Evolutionary conservation across 2,888 invertebrate genomes (phyloP).

Genomic region (Dryobotodes eremita): DNA sequence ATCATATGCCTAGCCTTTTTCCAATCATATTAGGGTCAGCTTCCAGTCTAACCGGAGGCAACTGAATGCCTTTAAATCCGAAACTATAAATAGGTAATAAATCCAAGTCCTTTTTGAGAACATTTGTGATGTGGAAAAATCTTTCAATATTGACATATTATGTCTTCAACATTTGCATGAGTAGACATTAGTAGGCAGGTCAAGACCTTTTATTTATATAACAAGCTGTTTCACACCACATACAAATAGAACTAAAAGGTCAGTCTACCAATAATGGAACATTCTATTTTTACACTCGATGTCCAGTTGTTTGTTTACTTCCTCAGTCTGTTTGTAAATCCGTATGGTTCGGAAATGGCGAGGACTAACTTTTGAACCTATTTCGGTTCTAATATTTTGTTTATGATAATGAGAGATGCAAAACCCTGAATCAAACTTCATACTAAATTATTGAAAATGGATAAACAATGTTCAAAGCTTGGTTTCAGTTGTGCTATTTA

Average conservation of each 20-base stretch:
- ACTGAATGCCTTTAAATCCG: too few relatives aligned
- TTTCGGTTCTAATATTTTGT: slow-evolving; percentile 17
- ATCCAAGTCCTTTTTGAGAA: neutral
- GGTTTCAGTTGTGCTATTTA: neutral
- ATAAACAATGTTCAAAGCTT: slow-evolving; percentile 4
- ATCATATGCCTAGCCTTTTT: too few relatives aligned
- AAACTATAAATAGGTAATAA: neutral
- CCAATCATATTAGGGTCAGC: too few relatives aligned
- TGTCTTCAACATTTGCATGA: neutral
- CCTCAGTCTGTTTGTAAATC: slow-evolving; percentile 1
- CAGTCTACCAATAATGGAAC: neutral
- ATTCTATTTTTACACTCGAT: slow-evolving; percentile 31
- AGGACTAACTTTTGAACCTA: slow-evolving; percentile 11
- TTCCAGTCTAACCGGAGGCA: too few relatives aligned
- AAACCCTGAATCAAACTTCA: slow-evolving; percentile 2
- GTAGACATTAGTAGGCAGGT: neutral
- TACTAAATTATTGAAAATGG: slow-evolving; percentile 12
- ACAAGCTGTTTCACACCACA: neutral
- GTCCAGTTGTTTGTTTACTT: slow-evolving; percentile 5
- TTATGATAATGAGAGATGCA: neutral
- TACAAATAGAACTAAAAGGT: slow-evolving; percentile 3
- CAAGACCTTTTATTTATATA: neutral
- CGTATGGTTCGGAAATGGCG: neutral
- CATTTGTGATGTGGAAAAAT: neutral
- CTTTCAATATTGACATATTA: neutral